These are phyloP conservation scores for Drosophila lutescens DNA, from an alignment of 2,888 invertebrate species.

Conservation along the genomic window DNA sequence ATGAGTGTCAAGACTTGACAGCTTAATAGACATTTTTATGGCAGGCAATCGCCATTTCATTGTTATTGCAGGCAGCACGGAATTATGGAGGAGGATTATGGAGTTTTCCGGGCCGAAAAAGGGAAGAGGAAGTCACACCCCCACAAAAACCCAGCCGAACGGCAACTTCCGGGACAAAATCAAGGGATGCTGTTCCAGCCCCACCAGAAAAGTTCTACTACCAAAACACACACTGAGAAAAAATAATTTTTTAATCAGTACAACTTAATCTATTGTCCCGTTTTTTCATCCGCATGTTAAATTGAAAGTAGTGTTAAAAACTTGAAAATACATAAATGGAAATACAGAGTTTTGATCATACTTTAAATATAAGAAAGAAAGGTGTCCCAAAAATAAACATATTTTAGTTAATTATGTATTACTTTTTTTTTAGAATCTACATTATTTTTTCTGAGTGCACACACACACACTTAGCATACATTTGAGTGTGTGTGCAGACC, in stretches of 20 bases:
- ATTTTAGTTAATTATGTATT: too few relatives aligned
- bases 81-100: neutral
- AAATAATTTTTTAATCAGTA: neutral
- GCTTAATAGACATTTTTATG: slow-evolving; percentile 79
- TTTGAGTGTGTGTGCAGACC: slow-evolving; percentile 13
- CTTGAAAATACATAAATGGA: too few relatives aligned
- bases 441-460: neutral
- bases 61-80: slow-evolving; percentile 48
- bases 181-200: slow-evolving; percentile 49
- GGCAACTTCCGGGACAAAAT: slow-evolving; percentile 20
- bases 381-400: too few relatives aligned
- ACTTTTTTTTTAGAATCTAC: neutral
- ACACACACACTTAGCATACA: neutral
- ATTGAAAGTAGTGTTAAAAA: too few relatives aligned
- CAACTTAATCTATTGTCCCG: too few relatives aligned
- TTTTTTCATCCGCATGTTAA: too few relatives aligned
- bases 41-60: slow-evolving; percentile 65
- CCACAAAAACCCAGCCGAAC: slow-evolving; percentile 4
- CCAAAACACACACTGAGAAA: slow-evolving; percentile 1
- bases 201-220: slow-evolving; percentile 25
- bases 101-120: slow-evolving; percentile 5
- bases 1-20: slow-evolving; percentile 82
- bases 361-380: too few relatives aligned
- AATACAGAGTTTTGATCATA: too few relatives aligned
- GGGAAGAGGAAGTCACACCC: neutral